These are phyloP conservation scores for Tryphoninae sp. DNA, from an alignment of 2,888 invertebrate genomes.

Conservation along the genomic window DNA sequence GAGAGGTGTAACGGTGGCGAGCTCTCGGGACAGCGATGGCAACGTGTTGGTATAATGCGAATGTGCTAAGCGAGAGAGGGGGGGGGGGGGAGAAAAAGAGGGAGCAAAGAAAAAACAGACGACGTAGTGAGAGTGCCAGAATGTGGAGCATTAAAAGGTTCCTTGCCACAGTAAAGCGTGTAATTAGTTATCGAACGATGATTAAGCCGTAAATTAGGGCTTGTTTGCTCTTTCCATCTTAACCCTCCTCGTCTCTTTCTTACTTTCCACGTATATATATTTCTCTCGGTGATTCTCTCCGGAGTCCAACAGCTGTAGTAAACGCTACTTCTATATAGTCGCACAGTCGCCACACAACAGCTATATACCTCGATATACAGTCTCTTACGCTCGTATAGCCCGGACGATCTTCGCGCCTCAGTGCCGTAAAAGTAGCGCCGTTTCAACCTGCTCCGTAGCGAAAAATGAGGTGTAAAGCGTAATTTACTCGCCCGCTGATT, in stretches of 20 bases:
- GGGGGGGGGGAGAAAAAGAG: constrained; percentile 22
- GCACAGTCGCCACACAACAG: constrained; percentile 40
- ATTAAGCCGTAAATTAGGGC: constrained; percentile 69
- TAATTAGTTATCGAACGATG: constrained; percentile 70
- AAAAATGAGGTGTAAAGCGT: constrained; percentile 68
- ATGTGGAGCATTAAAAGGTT: constrained; percentile 63
- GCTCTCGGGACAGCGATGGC: constrained; percentile 26
- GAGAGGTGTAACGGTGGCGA: constrained; percentile 43
- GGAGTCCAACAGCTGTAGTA: constrained; percentile 57
- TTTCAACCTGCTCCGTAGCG: constrained; percentile 59
- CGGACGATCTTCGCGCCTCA: constrained; percentile 55
- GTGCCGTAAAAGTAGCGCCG: constrained; percentile 63
- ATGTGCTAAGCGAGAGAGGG: constrained; percentile 13
- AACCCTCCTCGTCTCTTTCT: constrained; percentile 22
- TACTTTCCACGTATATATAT: constrained; percentile 8
- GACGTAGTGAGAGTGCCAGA: constrained; percentile 62
- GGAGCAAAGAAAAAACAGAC: constrained; percentile 27
- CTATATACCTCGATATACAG: constrained; percentile 34
- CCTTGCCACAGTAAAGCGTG: constrained; percentile 62
- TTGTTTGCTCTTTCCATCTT: constrained; percentile 60
- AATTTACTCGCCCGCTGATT: constrained; percentile 65
- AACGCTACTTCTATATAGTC: constrained; percentile 48
- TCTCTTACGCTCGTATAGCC: constrained; percentile 39
- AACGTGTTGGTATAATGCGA: constrained; percentile 42
- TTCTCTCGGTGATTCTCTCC: constrained; percentile 28